phyloP scores from a whole-genome alignment of 2,888 invertebrate genomes.

The Gasteruption jaculator region DNA sequence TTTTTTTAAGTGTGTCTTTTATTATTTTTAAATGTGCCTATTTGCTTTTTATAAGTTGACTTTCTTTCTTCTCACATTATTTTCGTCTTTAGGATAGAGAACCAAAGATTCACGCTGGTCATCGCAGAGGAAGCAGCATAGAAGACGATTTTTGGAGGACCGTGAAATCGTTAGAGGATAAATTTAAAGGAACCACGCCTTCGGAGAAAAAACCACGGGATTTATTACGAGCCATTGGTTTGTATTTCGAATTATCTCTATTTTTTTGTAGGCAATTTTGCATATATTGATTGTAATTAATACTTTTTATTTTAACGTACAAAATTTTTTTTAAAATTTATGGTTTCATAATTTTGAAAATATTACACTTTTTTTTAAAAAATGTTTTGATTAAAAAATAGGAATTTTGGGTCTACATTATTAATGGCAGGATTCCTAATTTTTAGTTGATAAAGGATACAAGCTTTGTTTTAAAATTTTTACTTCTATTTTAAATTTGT shows the following conservation, averaged over 20 bases:
- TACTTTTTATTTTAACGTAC: neutral
- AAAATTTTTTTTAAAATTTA: constrained; percentile 2
- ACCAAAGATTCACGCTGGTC: constrained; percentile 47
- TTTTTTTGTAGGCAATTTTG: constrained; percentile 2
- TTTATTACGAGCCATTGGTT: constrained; percentile 75
- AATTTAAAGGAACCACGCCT: constrained; percentile 61
- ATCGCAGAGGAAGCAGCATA: constrained; percentile 43
- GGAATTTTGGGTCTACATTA: too few relatives aligned
- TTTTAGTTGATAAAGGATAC: too few relatives aligned
- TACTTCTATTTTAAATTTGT: too few relatives aligned
- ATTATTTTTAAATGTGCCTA: neutral
- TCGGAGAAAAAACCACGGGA: constrained; percentile 79
- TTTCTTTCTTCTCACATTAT: constrained; percentile 10
- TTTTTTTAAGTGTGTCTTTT: neutral
- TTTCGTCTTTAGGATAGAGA: constrained; percentile 49
- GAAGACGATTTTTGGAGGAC: constrained; percentile 61
- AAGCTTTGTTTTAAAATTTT: too few relatives aligned
- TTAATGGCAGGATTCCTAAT: too few relatives aligned
- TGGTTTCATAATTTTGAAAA: neutral
- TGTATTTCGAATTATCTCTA: too few relatives aligned
- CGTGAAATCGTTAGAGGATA: constrained; percentile 74
- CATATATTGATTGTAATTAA: neutral
- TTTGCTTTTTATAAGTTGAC: neutral
- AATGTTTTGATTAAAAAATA: constrained; percentile 4
- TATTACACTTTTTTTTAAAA: neutral